Percentiles rank a stretch among this genome's conserved stretches.
These are phyloP conservation scores for Nibea albiflora DNA, from an alignment of 2,113 vertebrate genomes.

Conservation along the genomic window DNA sequence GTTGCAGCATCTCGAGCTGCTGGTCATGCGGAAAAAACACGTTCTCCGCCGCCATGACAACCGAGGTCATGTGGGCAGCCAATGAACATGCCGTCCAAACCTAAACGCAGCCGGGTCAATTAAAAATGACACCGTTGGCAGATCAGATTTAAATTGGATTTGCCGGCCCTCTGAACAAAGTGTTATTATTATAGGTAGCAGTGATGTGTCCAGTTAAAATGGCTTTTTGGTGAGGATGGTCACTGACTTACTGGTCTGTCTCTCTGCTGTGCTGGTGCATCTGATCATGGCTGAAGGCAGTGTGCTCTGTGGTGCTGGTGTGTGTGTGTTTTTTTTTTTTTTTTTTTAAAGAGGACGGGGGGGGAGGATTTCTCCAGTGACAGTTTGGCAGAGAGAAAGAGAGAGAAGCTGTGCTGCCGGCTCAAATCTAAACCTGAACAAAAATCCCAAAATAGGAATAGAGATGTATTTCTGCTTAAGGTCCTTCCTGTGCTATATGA, in stretches of 20 bases:
- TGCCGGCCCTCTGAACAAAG: conserved; percentile 17
- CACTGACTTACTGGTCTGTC: conserved; percentile 45
- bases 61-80: not conserved
- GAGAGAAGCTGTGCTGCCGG: conserved; percentile 46
- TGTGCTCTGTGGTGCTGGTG: conserved; percentile 80
- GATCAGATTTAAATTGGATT: not conserved
- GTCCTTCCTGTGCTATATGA: conserved; percentile 24
- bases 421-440: conserved; percentile 30
- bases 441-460: not conserved
- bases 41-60: not conserved
- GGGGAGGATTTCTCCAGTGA: conserved; percentile 44
- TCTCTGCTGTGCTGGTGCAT: conserved; percentile 75
- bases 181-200: not conserved
- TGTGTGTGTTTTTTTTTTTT: not conserved
- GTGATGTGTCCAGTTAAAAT: conserved; percentile 13
- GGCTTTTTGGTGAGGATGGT: conserved; percentile 35
- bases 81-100: not conserved
- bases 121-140: not conserved
- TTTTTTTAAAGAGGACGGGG: conserved; percentile 17
- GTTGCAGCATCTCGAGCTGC: not conserved
- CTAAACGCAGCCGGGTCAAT: not conserved
- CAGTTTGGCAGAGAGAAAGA: conserved; percentile 60
- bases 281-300: conserved; percentile 76
- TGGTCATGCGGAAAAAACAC: conserved; percentile 16
- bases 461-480: not conserved